Base-by-base conservation (phyloP, 2,797 vertebrate genomes). In the Echiichthys vipera region DNA sequence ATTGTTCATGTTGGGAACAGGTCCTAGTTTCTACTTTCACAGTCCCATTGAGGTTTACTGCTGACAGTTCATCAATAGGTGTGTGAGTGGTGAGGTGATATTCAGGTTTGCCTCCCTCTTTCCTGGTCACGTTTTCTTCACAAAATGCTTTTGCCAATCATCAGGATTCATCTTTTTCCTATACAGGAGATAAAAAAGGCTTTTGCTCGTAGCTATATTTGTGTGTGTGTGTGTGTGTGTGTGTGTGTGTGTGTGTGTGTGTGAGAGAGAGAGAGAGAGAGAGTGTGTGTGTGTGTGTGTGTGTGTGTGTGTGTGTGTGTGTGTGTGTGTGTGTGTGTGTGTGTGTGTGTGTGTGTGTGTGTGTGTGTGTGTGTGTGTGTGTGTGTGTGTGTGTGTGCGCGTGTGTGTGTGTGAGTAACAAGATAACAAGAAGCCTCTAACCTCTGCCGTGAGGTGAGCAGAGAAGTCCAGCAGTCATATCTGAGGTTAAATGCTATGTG, bases 401-500 rank as follows among this genome's bases (percentile, higher is more conserved):
- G 53, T 71, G 62, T 34, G 24, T 18, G 32, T 66, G 42, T 17
- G 22, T 13, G 29, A 22, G 66, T 71, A 68, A 76, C 34, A 49
- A 66, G 74, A 80, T 85, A 83, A 90, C 81, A 81, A 78, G 72
- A 59, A 70, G 76, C 65, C 57, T 58, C 47, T 63, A 25, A 73
- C 79, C 70, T 86, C 70, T 5, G 34, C 40, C 5, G 14, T 24
- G 81, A 84, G 81, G 88, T 90, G 79, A 76, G 71, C 0, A 13
- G 64, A 65, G 84, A 87, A 29, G 37, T 73, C 81, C 68, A 71
- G 76, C 80, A 77, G 74, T 89, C 59, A 75, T 66, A 78, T 74
- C 64, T 66, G 62, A 86, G 90, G 89, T 87, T 90, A 91, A 92
- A 84, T 34, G 34, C 61, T 72, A 54, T 71, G 77, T 80, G 74